phyloP scores from a whole-genome alignment of 2,113 vertebrate species.

The Salvelinus namaycush region DNA sequence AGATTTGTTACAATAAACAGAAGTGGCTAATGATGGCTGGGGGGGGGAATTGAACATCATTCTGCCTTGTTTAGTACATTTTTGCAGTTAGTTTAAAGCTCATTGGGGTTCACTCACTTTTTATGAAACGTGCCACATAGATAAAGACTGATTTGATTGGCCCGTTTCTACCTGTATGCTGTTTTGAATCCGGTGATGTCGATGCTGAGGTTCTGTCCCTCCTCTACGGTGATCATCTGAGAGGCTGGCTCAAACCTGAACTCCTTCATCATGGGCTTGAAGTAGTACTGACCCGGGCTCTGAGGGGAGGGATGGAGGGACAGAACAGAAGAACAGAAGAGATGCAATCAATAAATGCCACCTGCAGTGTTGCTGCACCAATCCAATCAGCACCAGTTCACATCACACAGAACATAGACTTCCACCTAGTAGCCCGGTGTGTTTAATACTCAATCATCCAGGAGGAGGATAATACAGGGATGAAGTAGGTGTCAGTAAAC shows the following conservation, averaged over 20 bases:
- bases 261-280: constrained; percentile 99
- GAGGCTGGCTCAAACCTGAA: constrained; percentile 95
- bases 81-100: too few species aligned
- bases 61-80: too few species aligned
- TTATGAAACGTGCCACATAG: too few species aligned
- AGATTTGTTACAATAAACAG: too few species aligned
- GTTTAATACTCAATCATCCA: too few species aligned
- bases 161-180: constrained; percentile 79
- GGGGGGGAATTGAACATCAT: too few species aligned
- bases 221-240: constrained; percentile 96
- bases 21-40: too few species aligned
- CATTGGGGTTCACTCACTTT: too few species aligned
- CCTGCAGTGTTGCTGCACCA: background rate
- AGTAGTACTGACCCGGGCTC: constrained; percentile 98
- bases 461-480: too few species aligned
- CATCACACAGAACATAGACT: background rate
- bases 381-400: background rate
- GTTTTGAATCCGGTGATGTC: constrained; percentile 90
- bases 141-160: background rate
- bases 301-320: constrained; percentile 51
- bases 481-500: too few species aligned
- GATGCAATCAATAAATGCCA: background rate
- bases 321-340: background rate
- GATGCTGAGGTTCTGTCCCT: constrained; percentile 91
- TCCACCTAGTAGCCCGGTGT: background rate